Evolutionary conservation across 1,140 invertebrate genomes (phyloP), one percentile per base, ranked within the genome.

Genomic region (Drosophila suzukii): DNA sequence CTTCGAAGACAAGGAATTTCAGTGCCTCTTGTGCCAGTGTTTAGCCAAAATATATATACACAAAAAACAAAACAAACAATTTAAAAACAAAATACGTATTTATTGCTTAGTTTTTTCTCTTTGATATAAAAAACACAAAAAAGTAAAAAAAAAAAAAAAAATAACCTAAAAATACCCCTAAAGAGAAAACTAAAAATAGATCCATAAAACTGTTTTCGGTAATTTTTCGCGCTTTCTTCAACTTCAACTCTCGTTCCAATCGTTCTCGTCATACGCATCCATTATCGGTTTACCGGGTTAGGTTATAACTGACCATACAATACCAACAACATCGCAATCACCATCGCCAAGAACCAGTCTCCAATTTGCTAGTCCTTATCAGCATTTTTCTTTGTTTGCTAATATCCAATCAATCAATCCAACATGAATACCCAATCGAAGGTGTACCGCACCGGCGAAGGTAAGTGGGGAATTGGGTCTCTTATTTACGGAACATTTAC

Each of bases 391-490:
- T 71, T 61, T 55, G 47, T 70, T 67, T 41, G 39, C 36, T 73
- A 55, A 67, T 56, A 70, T 58, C 49, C 62, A 70, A 81, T 51
- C 59, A 78, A 85, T 75, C 62, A 61, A 77, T 61, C 66, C 75
- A 91, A 65, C 41, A 91, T 91, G 90, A 91, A 91, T 75, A 86
- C 90, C 50, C 91, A 91, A 81, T 91, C 91, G 55, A 91, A 91
- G 76, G 88, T 78, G 75, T 91, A 91, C 78, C 91, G 91, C 65
- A 80, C 80, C n/a, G 90, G 90, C 63, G 85, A 90, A 85, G 85
- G 85, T 90, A 63, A 88, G 78, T 62, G 32, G 12, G 27, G n/a
- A 24, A 30, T 24, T 13, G 24, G 15, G 7, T 32, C 5, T 20
- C 0, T 10, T 39, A 32, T 12, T 55, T 32, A 39, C 6, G 24